These are phyloP conservation scores for Aegotheles bennettii DNA, from an alignment of 2,113 vertebrate species.

Conservation along the genomic window DNA sequence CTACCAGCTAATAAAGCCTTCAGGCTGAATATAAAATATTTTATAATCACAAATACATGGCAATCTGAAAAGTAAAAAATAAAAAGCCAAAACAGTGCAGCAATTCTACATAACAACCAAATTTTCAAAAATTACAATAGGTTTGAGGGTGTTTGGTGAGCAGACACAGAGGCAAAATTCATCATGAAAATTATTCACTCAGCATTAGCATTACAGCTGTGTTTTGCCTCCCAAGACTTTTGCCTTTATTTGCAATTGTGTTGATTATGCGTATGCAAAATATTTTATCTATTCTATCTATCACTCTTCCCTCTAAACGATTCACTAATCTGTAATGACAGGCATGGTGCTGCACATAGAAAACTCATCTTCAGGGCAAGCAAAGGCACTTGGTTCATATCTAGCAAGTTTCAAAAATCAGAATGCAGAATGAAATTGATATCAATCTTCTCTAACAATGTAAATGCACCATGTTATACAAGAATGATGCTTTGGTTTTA, in stretches of 20 bases:
- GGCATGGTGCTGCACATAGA: slow-evolving; percentile 19
- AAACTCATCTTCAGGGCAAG: slow-evolving; percentile 53
- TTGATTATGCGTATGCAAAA: slow-evolving; percentile 65
- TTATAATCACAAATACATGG: not conserved
- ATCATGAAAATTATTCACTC: slow-evolving; percentile 46
- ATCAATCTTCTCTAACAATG: not conserved
- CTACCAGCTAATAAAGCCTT: not conserved
- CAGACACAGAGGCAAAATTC: slow-evolving; percentile 34
- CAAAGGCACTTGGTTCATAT: not conserved
- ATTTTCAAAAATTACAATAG: slow-evolving; percentile 5
- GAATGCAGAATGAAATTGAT: slow-evolving; percentile 7
- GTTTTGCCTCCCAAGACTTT: slow-evolving; percentile 59
- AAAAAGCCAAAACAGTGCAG: not conserved
- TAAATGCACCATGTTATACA: not conserved
- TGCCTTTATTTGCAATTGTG: slow-evolving; percentile 50
- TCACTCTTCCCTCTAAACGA: not conserved
- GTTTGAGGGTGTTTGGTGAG: slow-evolving; percentile 6
- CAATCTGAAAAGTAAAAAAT: not conserved
- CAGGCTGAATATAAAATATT: not conserved
- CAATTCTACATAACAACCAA: not conserved
- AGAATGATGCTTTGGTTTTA: slow-evolving; percentile 3
- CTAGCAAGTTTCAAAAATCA: not conserved
- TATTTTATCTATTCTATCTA: slow-evolving; percentile 41
- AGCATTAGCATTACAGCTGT: slow-evolving; percentile 53
- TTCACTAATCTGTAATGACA: slow-evolving; percentile 55